Conservation (phyloP, 2,888 invertebrate species). For the Sialis lutaria region DNA sequence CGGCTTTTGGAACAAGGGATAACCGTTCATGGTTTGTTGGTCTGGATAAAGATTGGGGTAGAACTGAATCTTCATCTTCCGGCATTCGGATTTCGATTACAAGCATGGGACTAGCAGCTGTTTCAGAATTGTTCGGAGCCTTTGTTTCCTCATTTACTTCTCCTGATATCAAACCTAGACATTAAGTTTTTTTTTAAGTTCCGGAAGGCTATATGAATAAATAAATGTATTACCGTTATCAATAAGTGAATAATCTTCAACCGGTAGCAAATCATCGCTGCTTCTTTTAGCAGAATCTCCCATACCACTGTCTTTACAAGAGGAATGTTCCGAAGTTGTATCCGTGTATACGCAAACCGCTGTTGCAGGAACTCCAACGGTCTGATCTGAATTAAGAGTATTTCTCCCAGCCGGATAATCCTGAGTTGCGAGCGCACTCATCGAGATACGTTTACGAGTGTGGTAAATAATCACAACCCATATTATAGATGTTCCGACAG, state of each 20-base stretch:
- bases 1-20: no score
- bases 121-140: no score
- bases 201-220: background rate
- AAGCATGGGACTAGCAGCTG: no score
- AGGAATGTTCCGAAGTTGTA: slow-evolving; percentile 55
- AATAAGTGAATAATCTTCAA: slow-evolving; percentile 19
- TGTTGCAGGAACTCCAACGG: slow-evolving; percentile 7
- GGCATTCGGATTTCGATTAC: background rate
- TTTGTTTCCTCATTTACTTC: no score
- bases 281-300: slow-evolving; percentile 63
- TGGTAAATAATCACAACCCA: slow-evolving; percentile 87
- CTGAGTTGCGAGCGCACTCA: slow-evolving; percentile 22
- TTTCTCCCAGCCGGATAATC: slow-evolving; percentile 23
- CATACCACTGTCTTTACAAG: slow-evolving; percentile 65
- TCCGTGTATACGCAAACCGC: slow-evolving; percentile 33
- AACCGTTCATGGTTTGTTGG: slow-evolving; percentile 5
- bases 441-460: slow-evolving; percentile 44
- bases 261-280: slow-evolving; percentile 27
- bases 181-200: background rate
- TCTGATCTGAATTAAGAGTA: slow-evolving; percentile 17
- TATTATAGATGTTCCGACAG: slow-evolving; percentile 76
- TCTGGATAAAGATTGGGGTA: background rate
- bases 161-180: background rate
- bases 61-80: background rate
- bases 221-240: slow-evolving; percentile 12